These are phyloP conservation scores for Euura lappo DNA, from an alignment of 1,140 invertebrate genomes.

Conservation along the genomic window DNA sequence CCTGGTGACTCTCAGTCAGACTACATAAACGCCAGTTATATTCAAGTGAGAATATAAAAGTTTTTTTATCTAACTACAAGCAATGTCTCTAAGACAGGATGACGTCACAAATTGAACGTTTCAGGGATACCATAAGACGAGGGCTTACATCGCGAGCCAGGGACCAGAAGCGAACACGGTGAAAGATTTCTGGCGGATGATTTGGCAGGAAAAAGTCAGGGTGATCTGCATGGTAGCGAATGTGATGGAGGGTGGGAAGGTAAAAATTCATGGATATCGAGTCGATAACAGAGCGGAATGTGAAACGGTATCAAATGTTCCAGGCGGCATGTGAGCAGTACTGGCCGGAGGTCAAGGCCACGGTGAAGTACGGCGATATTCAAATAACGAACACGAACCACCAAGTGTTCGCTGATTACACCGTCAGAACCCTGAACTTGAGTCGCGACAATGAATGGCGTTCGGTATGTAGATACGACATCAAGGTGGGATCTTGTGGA, in stretches of 20 bases:
- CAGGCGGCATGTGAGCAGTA: conserved; percentile 96
- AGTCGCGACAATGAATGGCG: conserved; percentile 61
- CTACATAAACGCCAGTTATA: conserved; percentile 98
- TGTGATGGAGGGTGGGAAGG: conserved; percentile 80
- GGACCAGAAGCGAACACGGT: conserved; percentile 94
- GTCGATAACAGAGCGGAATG: background rate
- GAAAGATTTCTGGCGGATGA: conserved; percentile 97
- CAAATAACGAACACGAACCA: conserved; percentile 86
- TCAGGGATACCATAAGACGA: conserved; percentile 90
- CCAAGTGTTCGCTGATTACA: conserved; percentile 94
- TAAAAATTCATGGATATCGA: conserved; percentile 37
- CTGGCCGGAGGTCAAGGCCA: conserved; percentile 90
- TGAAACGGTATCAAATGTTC: conserved; percentile 60
- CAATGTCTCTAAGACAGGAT: too few relatives aligned
- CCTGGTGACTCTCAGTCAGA: conserved; percentile 70
- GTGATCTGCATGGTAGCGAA: conserved; percentile 98
- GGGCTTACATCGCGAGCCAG: conserved; percentile 93
- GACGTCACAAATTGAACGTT: background rate
- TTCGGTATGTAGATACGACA: conserved; percentile 62
- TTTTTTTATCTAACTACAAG: background rate
- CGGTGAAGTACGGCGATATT: conserved; percentile 87
- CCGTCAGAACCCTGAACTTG: conserved; percentile 91
- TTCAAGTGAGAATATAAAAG: conserved; percentile 66
- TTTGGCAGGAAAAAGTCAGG: conserved; percentile 90
- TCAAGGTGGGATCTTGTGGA: background rate